These are phyloP conservation scores for Phylloscopus trochiloides DNA, from an alignment of 2,113 vertebrate species.

Conservation along the genomic window DNA sequence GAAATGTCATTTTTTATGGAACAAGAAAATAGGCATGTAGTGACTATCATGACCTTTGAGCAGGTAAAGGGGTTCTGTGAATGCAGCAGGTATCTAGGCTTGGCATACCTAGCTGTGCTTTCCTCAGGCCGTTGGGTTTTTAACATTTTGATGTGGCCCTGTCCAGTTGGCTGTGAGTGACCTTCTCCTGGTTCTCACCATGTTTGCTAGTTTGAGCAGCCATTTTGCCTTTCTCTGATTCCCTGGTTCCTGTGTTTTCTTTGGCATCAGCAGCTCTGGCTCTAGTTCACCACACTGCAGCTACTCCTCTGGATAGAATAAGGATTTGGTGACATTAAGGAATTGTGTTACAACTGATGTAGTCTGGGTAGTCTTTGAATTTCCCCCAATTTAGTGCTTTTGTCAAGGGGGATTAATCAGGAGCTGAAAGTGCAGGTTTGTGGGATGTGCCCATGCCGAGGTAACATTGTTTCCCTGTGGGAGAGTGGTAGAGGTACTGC, in stretches of 20 bases:
- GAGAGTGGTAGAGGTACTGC: not conserved
- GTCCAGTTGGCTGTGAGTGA: not conserved
- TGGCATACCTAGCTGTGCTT: not conserved
- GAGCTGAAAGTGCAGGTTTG: not conserved
- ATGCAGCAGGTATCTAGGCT: not conserved
- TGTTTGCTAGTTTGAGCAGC: not conserved
- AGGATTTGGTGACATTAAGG: not conserved
- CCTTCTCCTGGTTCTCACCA: not conserved
- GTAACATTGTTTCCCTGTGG: not conserved
- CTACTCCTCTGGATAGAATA: not conserved
- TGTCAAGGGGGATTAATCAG: not conserved
- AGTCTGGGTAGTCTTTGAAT: not conserved
- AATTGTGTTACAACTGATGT: not conserved
- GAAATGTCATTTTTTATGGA: not conserved
- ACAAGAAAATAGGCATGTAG: not conserved
- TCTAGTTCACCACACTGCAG: not conserved
- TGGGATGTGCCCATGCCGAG: fast-evolving
- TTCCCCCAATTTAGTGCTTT: not conserved
- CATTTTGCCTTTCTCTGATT: not conserved
- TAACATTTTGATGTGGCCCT: not conserved
- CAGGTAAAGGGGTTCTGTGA: not conserved
- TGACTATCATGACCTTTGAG: not conserved
- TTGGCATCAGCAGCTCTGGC: not conserved
- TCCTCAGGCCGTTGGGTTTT: not conserved
- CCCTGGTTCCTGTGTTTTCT: not conserved